Evolutionary conservation across 2,113 vertebrate species (phyloP), one percentile per base, ranked within the genome.

Genomic region (Charadrius vociferus): DNA sequence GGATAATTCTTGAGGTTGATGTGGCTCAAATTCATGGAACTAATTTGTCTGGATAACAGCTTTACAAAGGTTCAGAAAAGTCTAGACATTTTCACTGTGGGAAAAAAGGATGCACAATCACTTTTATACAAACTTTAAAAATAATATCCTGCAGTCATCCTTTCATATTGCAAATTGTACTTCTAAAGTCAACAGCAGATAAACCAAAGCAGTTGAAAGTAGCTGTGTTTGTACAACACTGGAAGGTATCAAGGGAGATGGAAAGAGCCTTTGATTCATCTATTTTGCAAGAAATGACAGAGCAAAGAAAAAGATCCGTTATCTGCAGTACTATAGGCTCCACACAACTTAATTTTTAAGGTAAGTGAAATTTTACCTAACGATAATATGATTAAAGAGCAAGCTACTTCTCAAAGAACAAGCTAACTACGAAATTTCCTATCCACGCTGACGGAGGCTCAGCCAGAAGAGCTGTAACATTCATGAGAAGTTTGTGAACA

Each of bases 11-110:
- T 94, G 94, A 97, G 65, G 91, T 10, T 97, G 90, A 97, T 91
- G 90, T 95, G 96, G 91, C 72, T 97, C 96, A 97, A 92, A 94
- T 94, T 97, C 94, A 96, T 82, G 95, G 97, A 98, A 97, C 93
- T 98, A 98, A 98, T 98, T 97, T 98, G 97, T 97, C 96, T 98
- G 95, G 97, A 97, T 97, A 96, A 95, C 93, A 96, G 96, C 95
- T 96, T 97, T 97, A 95, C 77, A 96, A 95, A 93, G 83, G 58
- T 97, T 95, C 86, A 98, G 92, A 94, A 91, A 88, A 94, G 97
- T 98, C 97, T 98, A 97, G 97, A 98, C 97, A 94, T 96, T 95
- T 98, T 95, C 90, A 94, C 83, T 98, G 96, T 97, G 96, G 95
- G 96, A 94, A 97, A 97, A 86, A 92, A 92, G 84, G 77, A 96